Conservation (phyloP, 2,888 invertebrate species). For the Reticulitermes lucifugus region DNA sequence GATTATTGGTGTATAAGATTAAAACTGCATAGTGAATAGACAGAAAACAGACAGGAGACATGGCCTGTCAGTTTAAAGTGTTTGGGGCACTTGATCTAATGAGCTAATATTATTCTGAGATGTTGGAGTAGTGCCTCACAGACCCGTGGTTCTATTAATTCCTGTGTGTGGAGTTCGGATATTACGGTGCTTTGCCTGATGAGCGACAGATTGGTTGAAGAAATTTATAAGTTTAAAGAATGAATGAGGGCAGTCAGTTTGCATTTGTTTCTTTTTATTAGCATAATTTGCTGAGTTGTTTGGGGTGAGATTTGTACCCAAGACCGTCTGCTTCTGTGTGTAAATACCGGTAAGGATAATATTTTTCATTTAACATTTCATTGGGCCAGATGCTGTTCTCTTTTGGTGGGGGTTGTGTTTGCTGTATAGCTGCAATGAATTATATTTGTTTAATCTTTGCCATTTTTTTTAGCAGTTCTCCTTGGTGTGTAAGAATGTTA, state of each 20-base stretch:
- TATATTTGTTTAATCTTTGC: no score
- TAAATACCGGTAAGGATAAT: neutral
- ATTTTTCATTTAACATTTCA: neutral
- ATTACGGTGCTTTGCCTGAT: neutral
- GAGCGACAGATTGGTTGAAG: neutral
- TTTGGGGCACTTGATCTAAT: neutral
- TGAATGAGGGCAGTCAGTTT: neutral
- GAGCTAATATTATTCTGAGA: no score
- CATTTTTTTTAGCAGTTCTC: no score
- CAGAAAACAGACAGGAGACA: no score
- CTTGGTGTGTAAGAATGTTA: no score
- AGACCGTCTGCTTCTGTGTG: neutral
- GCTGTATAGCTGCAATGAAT: no score
- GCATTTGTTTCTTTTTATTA: neutral
- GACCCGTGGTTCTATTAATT: no score
- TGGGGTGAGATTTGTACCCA: neutral
- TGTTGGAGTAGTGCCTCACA: no score
- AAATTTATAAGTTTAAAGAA: neutral
- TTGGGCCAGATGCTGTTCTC: neutral
- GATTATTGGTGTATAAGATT: neutral
- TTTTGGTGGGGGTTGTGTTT: neutral
- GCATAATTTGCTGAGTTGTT: neutral
- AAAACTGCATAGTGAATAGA: neutral
- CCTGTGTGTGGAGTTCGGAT: neutral
- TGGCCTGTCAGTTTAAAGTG: neutral